These are phyloP conservation scores for Butastur rufipennis DNA, from an alignment of 2,113 vertebrate species.

Conservation along the genomic window DNA sequence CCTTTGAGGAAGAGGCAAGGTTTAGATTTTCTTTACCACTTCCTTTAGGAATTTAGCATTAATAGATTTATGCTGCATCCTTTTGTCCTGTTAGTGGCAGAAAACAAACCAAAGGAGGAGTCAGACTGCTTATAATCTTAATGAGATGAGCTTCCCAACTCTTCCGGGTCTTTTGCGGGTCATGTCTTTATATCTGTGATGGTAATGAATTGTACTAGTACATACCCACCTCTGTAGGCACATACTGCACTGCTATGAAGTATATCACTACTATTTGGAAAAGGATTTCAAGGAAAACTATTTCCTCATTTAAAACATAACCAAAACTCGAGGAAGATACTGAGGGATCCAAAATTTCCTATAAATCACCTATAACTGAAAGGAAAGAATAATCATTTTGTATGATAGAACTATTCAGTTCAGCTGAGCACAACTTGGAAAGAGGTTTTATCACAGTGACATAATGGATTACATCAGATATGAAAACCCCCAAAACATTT, in stretches of 20 bases:
- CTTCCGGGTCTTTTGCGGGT: neutral
- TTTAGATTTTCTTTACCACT: neutral
- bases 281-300: neutral
- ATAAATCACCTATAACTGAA: neutral
- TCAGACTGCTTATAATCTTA: neutral
- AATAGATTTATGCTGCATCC: neutral
- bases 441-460: neutral
- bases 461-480: neutral
- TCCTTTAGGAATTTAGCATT: neutral
- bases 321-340: neutral
- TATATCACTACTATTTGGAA: neutral
- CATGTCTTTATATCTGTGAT: too few relatives aligned
- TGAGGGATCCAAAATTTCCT: neutral
- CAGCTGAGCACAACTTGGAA: neutral
- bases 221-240: neutral
- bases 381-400: neutral
- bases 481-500: neutral
- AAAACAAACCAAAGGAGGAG: neutral
- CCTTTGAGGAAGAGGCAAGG: neutral
- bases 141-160: neutral
- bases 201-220: neutral
- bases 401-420: neutral
- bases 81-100: neutral
- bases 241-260: neutral
- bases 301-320: neutral